Evolutionary conservation across 2,113 vertebrate species (phyloP).

Genomic region (Catharus bicknelli): DNA sequence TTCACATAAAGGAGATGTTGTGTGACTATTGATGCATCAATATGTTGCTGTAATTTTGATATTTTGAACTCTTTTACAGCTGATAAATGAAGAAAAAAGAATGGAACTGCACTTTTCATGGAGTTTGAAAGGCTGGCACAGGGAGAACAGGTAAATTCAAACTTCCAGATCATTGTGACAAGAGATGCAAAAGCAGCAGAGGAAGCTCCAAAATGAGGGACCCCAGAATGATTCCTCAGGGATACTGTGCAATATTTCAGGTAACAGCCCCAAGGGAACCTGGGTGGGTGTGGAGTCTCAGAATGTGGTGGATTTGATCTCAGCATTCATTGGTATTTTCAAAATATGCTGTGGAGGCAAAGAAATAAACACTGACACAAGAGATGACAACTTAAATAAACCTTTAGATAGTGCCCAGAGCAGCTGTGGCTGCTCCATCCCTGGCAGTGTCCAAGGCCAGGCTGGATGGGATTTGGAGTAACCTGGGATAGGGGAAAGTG

Average conservation of each 20-base stretch:
- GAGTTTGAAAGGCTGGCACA: neutral
- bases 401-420: neutral
- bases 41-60: neutral
- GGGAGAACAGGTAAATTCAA: neutral
- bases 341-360: neutral
- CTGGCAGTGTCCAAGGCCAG: neutral
- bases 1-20: neutral
- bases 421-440: neutral
- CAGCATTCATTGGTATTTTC: neutral
- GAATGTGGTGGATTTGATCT: neutral
- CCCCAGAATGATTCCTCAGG: accelerated
- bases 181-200: neutral
- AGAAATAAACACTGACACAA: neutral
- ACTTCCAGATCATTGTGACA: neutral
- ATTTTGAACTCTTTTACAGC: neutral
- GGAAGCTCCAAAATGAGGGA: neutral
- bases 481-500: neutral
- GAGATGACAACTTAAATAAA: neutral
- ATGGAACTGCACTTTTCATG: neutral
- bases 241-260: neutral
- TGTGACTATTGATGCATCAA: neutral
- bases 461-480: neutral
- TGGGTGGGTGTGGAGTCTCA: neutral
- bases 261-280: neutral
- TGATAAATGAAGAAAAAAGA: neutral